These are phyloP conservation scores for Chaetops frenatus DNA, from an alignment of 2,113 vertebrate species.

Conservation along the genomic window DNA sequence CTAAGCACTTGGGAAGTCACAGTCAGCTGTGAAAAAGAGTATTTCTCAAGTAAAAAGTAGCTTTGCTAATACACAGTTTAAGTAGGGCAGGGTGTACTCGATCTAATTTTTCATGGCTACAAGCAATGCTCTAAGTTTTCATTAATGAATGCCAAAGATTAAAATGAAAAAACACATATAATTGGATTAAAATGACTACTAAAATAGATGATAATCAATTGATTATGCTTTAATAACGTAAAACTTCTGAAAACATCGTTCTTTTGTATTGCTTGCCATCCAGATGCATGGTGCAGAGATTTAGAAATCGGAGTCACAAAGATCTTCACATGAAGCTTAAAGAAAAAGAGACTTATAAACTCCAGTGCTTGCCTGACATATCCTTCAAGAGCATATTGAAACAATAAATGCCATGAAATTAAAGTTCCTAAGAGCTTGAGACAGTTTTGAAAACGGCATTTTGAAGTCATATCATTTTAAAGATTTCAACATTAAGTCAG, in stretches of 20 bases:
- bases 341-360: not conserved
- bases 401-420: not conserved
- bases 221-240: conserved; percentile 60
- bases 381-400: not conserved
- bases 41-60: conserved; percentile 25
- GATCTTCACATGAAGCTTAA: not conserved
- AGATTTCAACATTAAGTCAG: not conserved
- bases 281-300: not conserved
- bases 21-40: conserved; percentile 27
- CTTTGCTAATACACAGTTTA: conserved; percentile 39
- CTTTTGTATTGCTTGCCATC: not conserved
- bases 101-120: conserved; percentile 64
- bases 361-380: not conserved
- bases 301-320: not conserved
- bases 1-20: conserved; percentile 50
- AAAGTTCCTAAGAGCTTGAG: not conserved
- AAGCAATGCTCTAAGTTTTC: conserved; percentile 57
- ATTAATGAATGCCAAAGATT: conserved; percentile 70
- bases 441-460: not conserved
- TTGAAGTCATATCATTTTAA: not conserved
- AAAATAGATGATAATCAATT: conserved; percentile 69
- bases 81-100: conserved; percentile 54
- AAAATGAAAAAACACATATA: conserved; percentile 61
- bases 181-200: conserved; percentile 72
- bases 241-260: conserved; percentile 11